Conservation (phyloP, 2,888 invertebrate species). For the Caenorhabditis sp. region DNA sequence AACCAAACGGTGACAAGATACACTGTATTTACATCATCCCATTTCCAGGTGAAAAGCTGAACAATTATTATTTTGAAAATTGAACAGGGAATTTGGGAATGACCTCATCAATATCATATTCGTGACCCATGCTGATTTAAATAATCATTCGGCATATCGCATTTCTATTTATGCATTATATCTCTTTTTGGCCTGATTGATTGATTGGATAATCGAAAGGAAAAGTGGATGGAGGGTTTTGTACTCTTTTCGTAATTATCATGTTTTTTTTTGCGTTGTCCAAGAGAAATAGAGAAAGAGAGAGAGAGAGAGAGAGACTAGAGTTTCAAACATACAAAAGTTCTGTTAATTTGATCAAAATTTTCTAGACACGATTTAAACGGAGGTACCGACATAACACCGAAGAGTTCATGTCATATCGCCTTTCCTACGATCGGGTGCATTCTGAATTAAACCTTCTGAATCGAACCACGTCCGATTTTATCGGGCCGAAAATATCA, state of each 20-base stretch:
- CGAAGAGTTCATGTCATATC: too few species aligned
- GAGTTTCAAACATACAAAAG: too few species aligned
- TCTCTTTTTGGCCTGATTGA: not conserved
- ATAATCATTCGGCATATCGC: not conserved
- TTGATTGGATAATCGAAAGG: not conserved
- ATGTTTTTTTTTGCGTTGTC: not conserved
- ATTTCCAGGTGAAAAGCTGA: constrained; percentile 49
- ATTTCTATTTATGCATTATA: not conserved
- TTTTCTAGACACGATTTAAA: too few species aligned
- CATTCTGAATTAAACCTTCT: too few species aligned
- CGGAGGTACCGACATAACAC: too few species aligned
- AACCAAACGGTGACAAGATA: constrained; percentile 49
- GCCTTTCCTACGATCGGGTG: too few species aligned
- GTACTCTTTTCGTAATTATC: not conserved
- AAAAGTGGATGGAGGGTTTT: not conserved
- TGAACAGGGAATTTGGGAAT: not conserved
- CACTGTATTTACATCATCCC: constrained; percentile 49
- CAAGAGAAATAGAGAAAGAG: too few species aligned
- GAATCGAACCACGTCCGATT: too few species aligned
- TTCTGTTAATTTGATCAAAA: too few species aligned
- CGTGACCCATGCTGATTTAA: constrained; percentile 27
- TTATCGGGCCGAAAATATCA: too few species aligned
- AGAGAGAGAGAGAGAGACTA: too few species aligned
- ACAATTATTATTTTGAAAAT: constrained; percentile 6
- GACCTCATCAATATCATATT: constrained; percentile 32